These are phyloP conservation scores for Oryzias celebensis DNA, from an alignment of 2,113 vertebrate genomes.

Conservation along the genomic window DNA sequence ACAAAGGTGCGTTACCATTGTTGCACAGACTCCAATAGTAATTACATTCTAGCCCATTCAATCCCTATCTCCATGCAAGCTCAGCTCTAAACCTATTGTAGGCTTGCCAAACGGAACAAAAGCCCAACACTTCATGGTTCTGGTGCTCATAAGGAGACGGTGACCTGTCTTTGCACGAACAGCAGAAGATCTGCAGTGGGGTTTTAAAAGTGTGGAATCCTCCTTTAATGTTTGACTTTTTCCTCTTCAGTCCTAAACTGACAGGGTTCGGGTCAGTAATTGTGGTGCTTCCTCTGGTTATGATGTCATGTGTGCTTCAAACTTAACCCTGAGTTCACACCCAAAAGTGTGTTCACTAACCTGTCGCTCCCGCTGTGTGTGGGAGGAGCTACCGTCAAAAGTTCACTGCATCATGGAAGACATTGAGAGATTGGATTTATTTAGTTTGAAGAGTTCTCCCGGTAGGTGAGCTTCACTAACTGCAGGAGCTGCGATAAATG, in stretches of 20 bases:
- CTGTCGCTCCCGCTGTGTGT: no score
- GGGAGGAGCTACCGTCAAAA: no score
- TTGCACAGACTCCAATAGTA: constrained; percentile 66
- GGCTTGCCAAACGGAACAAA: constrained; percentile 62
- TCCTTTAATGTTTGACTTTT: constrained; percentile 30
- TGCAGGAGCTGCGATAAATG: no score
- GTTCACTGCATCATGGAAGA: no score
- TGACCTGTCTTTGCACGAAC: constrained; percentile 49
- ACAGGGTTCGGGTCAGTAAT: constrained; percentile 31
- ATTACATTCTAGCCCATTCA: constrained; percentile 67
- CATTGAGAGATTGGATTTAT: no score
- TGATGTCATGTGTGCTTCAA: no score
- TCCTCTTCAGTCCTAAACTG: constrained; percentile 20
- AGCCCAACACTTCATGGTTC: constrained; percentile 50
- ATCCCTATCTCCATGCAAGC: constrained; percentile 51
- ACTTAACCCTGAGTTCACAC: no score
- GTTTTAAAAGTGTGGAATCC: constrained; percentile 52
- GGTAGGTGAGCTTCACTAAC: no score
- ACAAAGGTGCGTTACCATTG: constrained; percentile 66
- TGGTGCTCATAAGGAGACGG: constrained; percentile 46
- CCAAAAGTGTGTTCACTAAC: no score
- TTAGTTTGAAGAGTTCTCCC: no score
- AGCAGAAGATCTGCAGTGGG: constrained; percentile 35
- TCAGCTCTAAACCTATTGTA: constrained; percentile 60
- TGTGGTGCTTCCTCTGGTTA: no score